Evolutionary conservation across 2,888 invertebrate species (phyloP).

Genomic region (Lamellibrachia columna): DNA sequence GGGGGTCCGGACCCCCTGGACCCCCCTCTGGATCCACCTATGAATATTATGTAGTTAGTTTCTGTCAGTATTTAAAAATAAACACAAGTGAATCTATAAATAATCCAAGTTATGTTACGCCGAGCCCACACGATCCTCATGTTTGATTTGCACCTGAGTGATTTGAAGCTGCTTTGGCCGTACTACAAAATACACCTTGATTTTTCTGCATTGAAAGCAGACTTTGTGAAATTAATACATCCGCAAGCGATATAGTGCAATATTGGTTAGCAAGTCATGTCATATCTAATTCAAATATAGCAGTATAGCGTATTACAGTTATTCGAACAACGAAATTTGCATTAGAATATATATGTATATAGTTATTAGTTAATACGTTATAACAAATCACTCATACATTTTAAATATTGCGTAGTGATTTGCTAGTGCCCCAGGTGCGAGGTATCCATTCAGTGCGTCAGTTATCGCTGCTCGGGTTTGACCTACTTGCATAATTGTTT

Average conservation of each 20-base stretch:
- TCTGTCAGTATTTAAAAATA: not conserved
- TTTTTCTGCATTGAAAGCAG: constrained; percentile 1
- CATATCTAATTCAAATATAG: not conserved
- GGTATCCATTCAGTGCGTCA: constrained; percentile 16
- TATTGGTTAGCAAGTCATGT: not conserved
- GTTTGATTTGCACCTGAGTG: constrained; percentile 14
- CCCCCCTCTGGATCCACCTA: no score
- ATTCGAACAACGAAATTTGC: not conserved
- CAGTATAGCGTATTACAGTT: not conserved
- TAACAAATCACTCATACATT: not conserved
- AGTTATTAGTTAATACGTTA: not conserved
- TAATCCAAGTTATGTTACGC: not conserved
- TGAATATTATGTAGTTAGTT: no score
- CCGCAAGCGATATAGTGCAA: not conserved
- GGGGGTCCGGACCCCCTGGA: no score
- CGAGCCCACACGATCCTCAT: not conserved
- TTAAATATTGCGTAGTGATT: constrained; percentile 4
- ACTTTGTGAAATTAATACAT: not conserved
- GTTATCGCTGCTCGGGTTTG: not conserved
- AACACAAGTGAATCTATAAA: not conserved
- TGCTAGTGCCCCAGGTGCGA: not conserved
- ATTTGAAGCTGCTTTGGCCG: not conserved
- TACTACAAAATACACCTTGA: constrained; percentile 12
- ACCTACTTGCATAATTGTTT: constrained; percentile 9
- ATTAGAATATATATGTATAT: not conserved